Conservation (phyloP, 1,140 invertebrate species). For the Megathymus violae region DNA sequence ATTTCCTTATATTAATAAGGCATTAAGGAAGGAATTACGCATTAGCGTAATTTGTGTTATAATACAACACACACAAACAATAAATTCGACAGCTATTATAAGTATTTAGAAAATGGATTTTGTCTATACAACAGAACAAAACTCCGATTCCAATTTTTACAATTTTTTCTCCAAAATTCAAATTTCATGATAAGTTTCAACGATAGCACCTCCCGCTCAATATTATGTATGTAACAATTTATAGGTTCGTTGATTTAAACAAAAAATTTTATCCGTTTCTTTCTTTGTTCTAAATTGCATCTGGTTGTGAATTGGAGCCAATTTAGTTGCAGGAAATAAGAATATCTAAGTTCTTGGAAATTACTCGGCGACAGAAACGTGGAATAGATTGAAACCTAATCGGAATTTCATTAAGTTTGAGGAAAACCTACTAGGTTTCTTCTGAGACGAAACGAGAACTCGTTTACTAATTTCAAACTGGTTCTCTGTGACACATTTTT, state of each 20-base stretch:
- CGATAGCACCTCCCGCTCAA: too few relatives aligned
- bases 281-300: slow-evolving; percentile 27
- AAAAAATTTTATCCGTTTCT: neutral
- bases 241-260: neutral
- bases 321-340: slow-evolving; percentile 12
- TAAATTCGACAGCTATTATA: too few relatives aligned
- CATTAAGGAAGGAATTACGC: too few relatives aligned
- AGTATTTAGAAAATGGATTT: too few relatives aligned
- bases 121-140: too few relatives aligned
- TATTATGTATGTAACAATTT: too few relatives aligned
- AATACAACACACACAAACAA: too few relatives aligned
- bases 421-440: neutral
- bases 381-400: slow-evolving; percentile 21
- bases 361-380: slow-evolving; percentile 1
- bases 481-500: neutral
- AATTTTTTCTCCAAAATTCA: too few relatives aligned
- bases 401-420: slow-evolving; percentile 21
- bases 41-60: too few relatives aligned
- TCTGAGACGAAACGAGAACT: slow-evolving; percentile 9
- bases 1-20: too few relatives aligned
- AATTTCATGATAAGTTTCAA: too few relatives aligned
- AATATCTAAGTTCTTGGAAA: slow-evolving; percentile 10
- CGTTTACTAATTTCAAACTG: slow-evolving; percentile 16
- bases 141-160: too few relatives aligned
- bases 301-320: slow-evolving; percentile 7